Base-by-base conservation (phyloP, 2,888 invertebrate species). In the Himalopsyche japonica region DNA sequence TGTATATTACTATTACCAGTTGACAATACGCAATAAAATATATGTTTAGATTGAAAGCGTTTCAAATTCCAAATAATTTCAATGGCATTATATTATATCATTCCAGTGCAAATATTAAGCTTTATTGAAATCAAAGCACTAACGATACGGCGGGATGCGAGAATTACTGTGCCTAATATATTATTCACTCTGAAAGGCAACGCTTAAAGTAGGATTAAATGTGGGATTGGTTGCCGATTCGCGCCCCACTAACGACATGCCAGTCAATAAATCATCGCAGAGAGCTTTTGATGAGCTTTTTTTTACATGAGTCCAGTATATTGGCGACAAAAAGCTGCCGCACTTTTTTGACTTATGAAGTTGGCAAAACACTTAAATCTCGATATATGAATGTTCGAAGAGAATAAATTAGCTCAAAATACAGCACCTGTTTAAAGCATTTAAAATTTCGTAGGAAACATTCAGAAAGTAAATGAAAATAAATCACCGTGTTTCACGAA, bases 261-360 rank as follows among this genome's bases (percentile, higher is more conserved):
- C 80, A 77, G 47, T 30, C 84, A 49, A 84, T 84, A 84, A 80
- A 84, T 84, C 84, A 84, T 81, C 70, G 79, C 48, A 32, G 48
- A 20, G 57, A 43, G 79, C 64, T 37, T 24, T 80, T 83, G 70
- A 79, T 70, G 80, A 48, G 32, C 79, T 79, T 82, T 82, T 78
- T 49, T 57, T 57, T 57, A 57, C 57, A 20, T 7, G 20, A 24
- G 57, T 57, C 57, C 57, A 57, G 49, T 79, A 76, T 37, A 37
- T 43, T 34, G 27, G 48, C 49, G 83, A 83, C 83, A 83, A 83
- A 83, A 83, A 83, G 83, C 79, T 80, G 37, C 43, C 48, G 49
- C 79, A 47, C 76, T 83, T 82, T 57, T 57, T 57, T 57, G 57
- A 57, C 57, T 57, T 57, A 57, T 57, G 57, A 57, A 57, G 24